These are phyloP conservation scores for Climacteris rufus DNA, from an alignment of 2,113 vertebrate genomes.

Conservation along the genomic window DNA sequence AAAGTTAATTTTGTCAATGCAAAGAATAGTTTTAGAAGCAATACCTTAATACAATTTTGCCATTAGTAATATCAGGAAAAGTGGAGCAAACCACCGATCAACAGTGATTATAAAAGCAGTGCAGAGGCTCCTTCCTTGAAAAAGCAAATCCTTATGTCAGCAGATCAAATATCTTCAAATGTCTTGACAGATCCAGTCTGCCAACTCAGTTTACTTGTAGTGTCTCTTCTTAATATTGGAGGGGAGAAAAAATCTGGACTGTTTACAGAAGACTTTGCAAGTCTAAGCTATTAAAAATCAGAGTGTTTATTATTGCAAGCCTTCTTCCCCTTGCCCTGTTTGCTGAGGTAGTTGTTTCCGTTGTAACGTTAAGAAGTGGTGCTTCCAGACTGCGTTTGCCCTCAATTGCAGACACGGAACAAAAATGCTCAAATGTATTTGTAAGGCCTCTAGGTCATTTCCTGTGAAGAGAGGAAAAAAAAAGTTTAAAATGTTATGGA, in stretches of 20 bases:
- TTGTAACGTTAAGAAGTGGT: constrained; percentile 82
- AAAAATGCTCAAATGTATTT: constrained; percentile 85
- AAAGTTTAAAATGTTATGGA: constrained; percentile 51
- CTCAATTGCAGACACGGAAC: constrained; percentile 77
- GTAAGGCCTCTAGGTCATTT: constrained; percentile 99
- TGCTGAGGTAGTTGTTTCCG: constrained; percentile 92
- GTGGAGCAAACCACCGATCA: constrained; percentile 82
- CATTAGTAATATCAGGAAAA: constrained; percentile 66
- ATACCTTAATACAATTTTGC: constrained; percentile 62
- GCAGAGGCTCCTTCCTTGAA: constrained; percentile 64
- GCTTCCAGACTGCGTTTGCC: constrained; percentile 80
- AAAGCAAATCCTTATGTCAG: constrained; percentile 56
- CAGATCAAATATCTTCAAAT: constrained; percentile 59
- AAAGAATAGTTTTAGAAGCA: constrained; percentile 65
- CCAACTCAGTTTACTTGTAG: constrained; percentile 77
- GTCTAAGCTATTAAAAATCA: constrained; percentile 53
- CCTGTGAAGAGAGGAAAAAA: constrained; percentile 69
- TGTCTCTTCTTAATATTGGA: constrained; percentile 61
- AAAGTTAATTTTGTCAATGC: constrained; percentile 37
- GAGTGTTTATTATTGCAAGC: constrained; percentile 72
- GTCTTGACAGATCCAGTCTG: constrained; percentile 89
- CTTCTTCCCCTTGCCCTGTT: constrained; percentile 75
- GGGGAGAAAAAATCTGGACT: neutral
- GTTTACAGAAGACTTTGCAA: constrained; percentile 65
- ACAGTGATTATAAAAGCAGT: constrained; percentile 81